These are phyloP conservation scores for Microplitis manilae DNA, from an alignment of 2,888 invertebrate species.

Conservation along the genomic window DNA sequence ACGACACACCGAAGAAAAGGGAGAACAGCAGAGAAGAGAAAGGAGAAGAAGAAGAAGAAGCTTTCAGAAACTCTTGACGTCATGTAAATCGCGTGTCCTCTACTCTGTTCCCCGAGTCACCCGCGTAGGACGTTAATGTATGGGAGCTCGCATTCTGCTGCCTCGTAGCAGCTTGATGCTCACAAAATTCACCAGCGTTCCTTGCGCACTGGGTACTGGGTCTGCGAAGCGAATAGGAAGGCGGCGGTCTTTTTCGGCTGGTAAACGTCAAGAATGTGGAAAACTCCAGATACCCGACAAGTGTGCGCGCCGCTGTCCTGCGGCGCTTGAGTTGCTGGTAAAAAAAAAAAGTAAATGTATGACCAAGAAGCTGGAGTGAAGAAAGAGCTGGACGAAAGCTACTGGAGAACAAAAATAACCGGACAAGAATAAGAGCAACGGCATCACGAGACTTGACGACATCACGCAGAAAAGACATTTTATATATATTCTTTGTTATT, in stretches of 20 bases:
- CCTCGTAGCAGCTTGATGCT: constrained; percentile 15
- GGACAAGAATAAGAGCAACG: background rate
- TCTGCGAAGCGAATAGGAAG: constrained; percentile 1
- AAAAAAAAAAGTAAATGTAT: constrained; percentile 14
- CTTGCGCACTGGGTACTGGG: background rate
- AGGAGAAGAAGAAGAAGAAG: constrained; percentile 3
- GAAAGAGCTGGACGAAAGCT: constrained; percentile 6
- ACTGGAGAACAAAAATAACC: background rate
- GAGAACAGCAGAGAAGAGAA: constrained; percentile 6
- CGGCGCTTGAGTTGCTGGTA: constrained; percentile 23
- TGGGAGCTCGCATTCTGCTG: constrained; percentile 33
- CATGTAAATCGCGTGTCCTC: constrained; percentile 30
- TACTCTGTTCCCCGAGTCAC: constrained; percentile 21
- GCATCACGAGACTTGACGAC: too few species aligned
- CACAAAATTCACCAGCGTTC: background rate
- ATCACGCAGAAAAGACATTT: too few species aligned
- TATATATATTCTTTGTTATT: background rate
- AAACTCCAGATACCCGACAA: constrained; percentile 38
- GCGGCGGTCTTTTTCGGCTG: constrained; percentile 39
- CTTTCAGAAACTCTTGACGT: constrained; percentile 16
- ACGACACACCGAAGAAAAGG: background rate
- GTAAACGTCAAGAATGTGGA: constrained; percentile 45
- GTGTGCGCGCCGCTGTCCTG: constrained; percentile 24
- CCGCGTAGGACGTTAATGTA: constrained; percentile 36
- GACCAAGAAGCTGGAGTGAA: background rate